Conservation (phyloP, 2,888 invertebrate genomes). For the Lymantria monacha region DNA sequence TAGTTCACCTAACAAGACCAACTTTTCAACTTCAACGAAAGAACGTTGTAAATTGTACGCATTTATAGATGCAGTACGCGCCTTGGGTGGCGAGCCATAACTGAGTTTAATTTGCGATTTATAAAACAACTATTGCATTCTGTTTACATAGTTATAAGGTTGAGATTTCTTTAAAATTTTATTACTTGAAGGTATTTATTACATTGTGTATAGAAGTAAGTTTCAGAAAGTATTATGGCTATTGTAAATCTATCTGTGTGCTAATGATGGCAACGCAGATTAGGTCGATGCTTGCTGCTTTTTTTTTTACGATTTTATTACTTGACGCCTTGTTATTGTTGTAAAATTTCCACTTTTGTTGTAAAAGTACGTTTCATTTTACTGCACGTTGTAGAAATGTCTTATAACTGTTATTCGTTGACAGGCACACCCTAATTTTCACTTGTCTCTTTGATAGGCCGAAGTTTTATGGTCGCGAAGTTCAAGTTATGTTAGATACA, state of each 20-base stretch:
- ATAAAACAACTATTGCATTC: background rate
- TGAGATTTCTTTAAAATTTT: constrained; percentile 5
- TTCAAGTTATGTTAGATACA: background rate
- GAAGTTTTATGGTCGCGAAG: constrained; percentile 4
- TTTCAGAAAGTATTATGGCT: constrained; percentile 70
- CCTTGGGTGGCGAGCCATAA: constrained; percentile 62
- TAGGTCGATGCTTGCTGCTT: constrained; percentile 39
- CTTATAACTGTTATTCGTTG: constrained; percentile 29
- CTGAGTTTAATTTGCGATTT: constrained; percentile 6
- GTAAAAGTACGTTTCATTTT: constrained; percentile 24
- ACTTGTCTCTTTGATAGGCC: constrained; percentile 20
- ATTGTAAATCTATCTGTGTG: constrained; percentile 70
- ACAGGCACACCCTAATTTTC: constrained; percentile 11
- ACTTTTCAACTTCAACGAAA: constrained; percentile 72
- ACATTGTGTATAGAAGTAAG: constrained; percentile 43
- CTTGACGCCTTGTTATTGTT: constrained; percentile 32
- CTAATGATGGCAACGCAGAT: constrained; percentile 66
- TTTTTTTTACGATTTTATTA: constrained; percentile 37
- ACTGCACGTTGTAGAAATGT: constrained; percentile 12
- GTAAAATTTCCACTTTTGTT: constrained; percentile 20
- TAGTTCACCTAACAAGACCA: constrained; percentile 58
- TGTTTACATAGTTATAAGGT: constrained; percentile 2
- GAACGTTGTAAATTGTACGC: constrained; percentile 73
- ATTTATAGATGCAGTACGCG: constrained; percentile 68
- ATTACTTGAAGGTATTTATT: constrained; percentile 1